Conservation (phyloP, 2,888 invertebrate genomes). For the Sarcophaga carnaria region DNA sequence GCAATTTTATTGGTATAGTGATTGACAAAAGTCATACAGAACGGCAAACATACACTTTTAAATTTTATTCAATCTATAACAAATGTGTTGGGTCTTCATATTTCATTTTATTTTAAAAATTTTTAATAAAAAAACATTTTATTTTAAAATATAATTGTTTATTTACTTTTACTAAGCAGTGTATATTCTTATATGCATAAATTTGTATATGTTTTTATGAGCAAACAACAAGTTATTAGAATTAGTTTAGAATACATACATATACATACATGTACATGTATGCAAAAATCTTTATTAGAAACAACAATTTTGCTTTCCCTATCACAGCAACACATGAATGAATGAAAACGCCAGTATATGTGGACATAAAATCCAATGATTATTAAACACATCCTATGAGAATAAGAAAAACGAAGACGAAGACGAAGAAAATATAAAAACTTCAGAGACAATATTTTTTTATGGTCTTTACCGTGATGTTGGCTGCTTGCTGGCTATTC, state of each 20-base stretch:
- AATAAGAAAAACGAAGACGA: not conserved
- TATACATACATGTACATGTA: not conserved
- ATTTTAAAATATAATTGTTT: no score
- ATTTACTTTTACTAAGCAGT: constrained; percentile 34
- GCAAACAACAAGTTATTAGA: constrained; percentile 45
- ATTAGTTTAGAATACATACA: constrained; percentile 48
- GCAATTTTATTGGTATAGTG: not conserved
- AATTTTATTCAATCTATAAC: no score
- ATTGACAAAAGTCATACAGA: not conserved
- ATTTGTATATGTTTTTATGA: not conserved
- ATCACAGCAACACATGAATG: constrained; percentile 48
- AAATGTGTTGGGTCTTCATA: no score
- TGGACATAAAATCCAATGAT: constrained; percentile 50
- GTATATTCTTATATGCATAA: constrained; percentile 35
- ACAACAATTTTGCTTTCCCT: constrained; percentile 15
- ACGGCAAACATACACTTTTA: not conserved
- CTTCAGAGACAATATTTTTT: constrained; percentile 52
- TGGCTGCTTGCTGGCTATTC: not conserved
- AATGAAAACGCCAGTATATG: constrained; percentile 55
- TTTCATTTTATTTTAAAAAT: no score
- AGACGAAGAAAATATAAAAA: no score
- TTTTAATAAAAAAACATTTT: no score
- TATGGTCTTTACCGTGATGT: constrained; percentile 37
- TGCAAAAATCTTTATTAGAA: constrained; percentile 6
- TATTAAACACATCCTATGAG: constrained; percentile 61